A percentile compares a stretch with the other conserved stretches of the same genome.
phyloP scores from a whole-genome alignment of 2,113 vertebrate genomes.

The Chunga burmeisteri region DNA sequence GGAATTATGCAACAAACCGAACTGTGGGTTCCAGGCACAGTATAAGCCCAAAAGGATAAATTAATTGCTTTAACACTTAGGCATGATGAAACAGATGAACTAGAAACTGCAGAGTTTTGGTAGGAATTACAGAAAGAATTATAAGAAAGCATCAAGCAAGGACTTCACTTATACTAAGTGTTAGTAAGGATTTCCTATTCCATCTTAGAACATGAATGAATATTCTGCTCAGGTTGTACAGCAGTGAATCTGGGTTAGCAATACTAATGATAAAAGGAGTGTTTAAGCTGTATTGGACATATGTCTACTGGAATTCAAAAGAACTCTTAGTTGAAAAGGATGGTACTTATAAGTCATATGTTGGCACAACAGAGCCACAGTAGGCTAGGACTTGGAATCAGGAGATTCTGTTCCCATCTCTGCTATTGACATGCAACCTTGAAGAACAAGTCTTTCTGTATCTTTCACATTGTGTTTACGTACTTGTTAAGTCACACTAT shows the following conservation, averaged over 20 bases:
- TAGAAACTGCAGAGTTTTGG: neutral
- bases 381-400: neutral
- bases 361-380: neutral
- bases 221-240: neutral
- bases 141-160: neutral
- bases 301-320: neutral
- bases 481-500: neutral
- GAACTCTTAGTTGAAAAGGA: neutral
- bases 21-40: neutral
- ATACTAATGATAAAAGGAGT: neutral
- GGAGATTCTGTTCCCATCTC: neutral
- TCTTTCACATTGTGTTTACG: fast-evolving
- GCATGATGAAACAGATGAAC: neutral
- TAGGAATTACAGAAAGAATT: neutral
- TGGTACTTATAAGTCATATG: neutral
- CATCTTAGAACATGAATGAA: neutral
- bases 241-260: neutral
- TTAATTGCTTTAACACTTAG: neutral
- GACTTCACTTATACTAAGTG: neutral
- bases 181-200: neutral
- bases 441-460: neutral
- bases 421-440: neutral
- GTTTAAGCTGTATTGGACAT: neutral
- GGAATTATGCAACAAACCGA: neutral
- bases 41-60: neutral